phyloP scores from a whole-genome alignment of 2,797 vertebrate genomes.

The Benthosema pterotum region DNA sequence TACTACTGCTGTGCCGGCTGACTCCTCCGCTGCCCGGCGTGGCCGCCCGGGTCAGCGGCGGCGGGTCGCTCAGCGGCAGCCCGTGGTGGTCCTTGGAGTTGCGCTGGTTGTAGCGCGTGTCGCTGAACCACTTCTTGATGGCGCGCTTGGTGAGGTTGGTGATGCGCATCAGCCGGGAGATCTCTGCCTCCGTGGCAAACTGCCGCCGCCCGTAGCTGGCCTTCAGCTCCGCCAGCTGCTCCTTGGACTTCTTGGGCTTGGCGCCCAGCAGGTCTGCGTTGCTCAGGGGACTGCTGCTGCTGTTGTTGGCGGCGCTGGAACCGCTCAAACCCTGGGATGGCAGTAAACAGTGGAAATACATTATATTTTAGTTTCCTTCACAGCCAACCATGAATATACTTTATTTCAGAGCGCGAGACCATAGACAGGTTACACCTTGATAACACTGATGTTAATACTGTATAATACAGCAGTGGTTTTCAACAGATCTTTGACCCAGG shows the following conservation, averaged over 20 bases:
- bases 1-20: background rate
- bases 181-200: constrained; percentile 92
- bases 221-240: constrained; percentile 94
- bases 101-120: constrained; percentile 97
- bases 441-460: too few species aligned
- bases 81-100: constrained; percentile 92
- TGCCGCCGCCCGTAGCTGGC: constrained; percentile 93
- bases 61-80: constrained; percentile 30
- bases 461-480: too few species aligned
- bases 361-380: too few species aligned
- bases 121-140: constrained; percentile 99
- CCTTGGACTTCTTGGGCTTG: constrained; percentile 96
- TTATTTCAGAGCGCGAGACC: too few species aligned
- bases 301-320: too few species aligned
- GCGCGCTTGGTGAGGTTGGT: constrained; percentile 96
- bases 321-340: constrained; percentile 37
- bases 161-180: constrained; percentile 92
- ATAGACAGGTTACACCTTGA: too few species aligned
- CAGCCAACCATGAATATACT: too few species aligned
- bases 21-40: constrained; percentile 4
- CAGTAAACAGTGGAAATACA: too few species aligned
- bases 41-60: background rate
- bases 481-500: too few species aligned
- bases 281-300: constrained; percentile 61
- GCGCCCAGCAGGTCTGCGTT: constrained; percentile 79